Conservation (phyloP, 2,113 vertebrate genomes). For the Macrotis lagotis region DNA sequence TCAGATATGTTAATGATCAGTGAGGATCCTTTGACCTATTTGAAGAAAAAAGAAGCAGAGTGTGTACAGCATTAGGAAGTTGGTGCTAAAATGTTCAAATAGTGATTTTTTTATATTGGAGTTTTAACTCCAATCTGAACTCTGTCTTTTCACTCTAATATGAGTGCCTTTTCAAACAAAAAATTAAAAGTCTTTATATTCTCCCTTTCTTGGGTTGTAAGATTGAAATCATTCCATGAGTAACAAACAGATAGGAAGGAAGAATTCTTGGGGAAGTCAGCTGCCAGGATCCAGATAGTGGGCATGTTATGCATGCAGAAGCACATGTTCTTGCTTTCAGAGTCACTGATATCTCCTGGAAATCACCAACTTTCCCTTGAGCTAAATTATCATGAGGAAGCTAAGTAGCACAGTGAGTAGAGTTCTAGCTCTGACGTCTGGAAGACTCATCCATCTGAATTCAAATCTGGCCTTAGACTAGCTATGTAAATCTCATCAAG, state of each 20-base stretch:
- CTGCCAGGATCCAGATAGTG: not conserved
- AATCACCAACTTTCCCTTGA: not conserved
- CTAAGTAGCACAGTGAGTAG: not conserved
- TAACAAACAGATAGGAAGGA: not conserved
- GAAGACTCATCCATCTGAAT: not conserved
- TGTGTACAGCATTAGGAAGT: not conserved
- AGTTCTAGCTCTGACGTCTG: not conserved
- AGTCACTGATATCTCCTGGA: not conserved
- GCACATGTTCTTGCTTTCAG: not conserved
- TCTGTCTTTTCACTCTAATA: not conserved
- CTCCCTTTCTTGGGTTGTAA: not conserved
- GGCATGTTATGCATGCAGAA: not conserved
- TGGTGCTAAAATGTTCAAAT: conserved; percentile 42
- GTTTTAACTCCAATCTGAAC: not conserved
- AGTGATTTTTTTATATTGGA: conserved; percentile 21
- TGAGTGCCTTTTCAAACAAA: not conserved
- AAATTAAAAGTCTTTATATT: not conserved
- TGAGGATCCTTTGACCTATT: conserved; percentile 51
- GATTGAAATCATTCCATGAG: not conserved
- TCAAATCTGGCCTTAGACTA: not conserved
- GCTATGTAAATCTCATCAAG: not conserved
- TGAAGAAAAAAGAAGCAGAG: conserved; percentile 5
- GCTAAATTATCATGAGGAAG: not conserved
- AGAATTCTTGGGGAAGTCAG: not conserved
- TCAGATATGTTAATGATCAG: conserved; percentile 55